Base-by-base conservation (phyloP, 2,113 vertebrate genomes). In the Morone saxatilis region DNA sequence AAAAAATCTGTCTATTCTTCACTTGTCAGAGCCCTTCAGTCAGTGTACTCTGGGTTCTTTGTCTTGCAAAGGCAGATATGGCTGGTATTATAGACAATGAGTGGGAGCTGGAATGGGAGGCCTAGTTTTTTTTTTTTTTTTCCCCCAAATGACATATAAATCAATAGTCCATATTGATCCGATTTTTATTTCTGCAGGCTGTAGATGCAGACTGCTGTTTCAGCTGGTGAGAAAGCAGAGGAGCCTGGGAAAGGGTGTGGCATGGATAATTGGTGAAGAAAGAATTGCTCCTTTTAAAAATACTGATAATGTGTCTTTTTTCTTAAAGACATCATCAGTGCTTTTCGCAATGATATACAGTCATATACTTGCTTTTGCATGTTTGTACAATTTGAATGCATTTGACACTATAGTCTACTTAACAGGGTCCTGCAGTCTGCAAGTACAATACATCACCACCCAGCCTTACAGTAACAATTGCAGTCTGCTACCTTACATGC, bases 231-330 rank as follows among this genome's bases (percentile, higher is more conserved):
- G 56, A 68, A 36, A 68, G 22, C 17, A 65, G 83, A n/a, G 62
- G 61, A 47, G 66, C 70, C 36, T 38, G 80, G 45, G 48, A 22
- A 87, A 85, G 94, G 94, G 92, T 93, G 95, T 94, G 94, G 92
- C 93, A 71, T 86, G 78, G 40, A 81, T 84, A 86, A 93, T 78
- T 86, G 59, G 76, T 71, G 45, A 88, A 81, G 81, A 84, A 78
- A 84, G 20, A 78, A 4, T 5, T 51, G 31, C 9, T 80, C 19
- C 41, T 2, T 69, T 68, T 56, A 22, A 22, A 74, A 53, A 16
- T 8, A 50, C n/a, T 19, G 10, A 45, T 59, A 4, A 54, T 59
- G 19, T 31, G 2, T 9, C 22, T 66, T 25, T 72, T 57, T 6
- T 70, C 31, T 31, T 2, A 31, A 4, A 20, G 4, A 25, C 31